Conservation (phyloP, 2,797 vertebrate genomes). For the Onychomys leucogaster region DNA sequence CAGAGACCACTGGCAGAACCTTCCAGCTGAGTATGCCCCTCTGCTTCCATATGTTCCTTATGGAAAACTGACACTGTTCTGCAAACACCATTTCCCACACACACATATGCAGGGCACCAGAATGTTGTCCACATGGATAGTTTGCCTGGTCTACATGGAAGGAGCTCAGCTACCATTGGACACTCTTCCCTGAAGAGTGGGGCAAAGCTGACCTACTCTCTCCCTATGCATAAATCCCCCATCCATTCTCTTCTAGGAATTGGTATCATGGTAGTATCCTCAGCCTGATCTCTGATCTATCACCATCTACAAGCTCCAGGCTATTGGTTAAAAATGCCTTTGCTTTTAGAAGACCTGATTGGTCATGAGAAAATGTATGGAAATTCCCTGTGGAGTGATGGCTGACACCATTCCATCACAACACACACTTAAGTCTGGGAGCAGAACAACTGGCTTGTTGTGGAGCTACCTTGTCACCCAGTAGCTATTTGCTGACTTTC, state of each 20-base stretch:
- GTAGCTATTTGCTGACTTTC: not conserved
- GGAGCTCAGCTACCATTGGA: no score
- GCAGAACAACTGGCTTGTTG: no score
- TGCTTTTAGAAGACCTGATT: no score
- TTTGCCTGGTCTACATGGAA: not conserved
- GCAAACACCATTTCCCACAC: not conserved
- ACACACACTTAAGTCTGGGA: no score
- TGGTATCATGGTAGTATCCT: no score
- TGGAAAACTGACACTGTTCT: not conserved
- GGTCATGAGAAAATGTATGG: no score
- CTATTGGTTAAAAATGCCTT: no score
- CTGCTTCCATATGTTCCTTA: not conserved
- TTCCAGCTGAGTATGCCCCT: not conserved
- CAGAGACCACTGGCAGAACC: not conserved
- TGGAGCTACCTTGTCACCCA: not conserved
- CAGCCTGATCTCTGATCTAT: no score
- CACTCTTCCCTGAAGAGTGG: not conserved
- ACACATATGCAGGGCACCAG: not conserved
- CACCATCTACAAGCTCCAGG: no score
- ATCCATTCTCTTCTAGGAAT: no score
- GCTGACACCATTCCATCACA: no score
- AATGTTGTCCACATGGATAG: accelerated
- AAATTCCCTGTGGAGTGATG: no score
- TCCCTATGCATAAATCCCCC: not conserved
- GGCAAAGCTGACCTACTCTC: not conserved